Base-by-base conservation (phyloP, 2,113 vertebrate species). In the Genyomyrus donnyi region DNA sequence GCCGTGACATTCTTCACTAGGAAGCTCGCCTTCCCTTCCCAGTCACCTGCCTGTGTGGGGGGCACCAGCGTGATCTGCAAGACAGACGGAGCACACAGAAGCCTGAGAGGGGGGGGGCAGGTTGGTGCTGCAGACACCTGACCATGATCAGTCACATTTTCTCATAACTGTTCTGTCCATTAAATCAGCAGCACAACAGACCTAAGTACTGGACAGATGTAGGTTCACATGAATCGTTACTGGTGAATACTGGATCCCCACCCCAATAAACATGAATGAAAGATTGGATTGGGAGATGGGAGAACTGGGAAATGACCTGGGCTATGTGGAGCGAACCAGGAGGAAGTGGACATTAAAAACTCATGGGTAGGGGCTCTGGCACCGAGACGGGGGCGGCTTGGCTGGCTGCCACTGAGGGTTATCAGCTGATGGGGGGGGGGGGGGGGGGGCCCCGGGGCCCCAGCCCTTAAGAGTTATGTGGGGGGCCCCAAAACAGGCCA, bases 21-120 rank as follows among this genome's bases (percentile, higher is more conserved):
- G 93, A 99, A 96, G 90, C 94, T 94, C 90, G 96, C 96, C 91
- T 93, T 97, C 85, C 98, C 98, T 80, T 95, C 93, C 85, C 93
- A 89, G 88, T 98, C 94, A 88, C 97, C 97, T 13, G 94, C 93
- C 89, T 94, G 92, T 27, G 94, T 93, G 19, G 27, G 85, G 39
- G 93, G 93, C 27, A 70, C 2, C 3, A 90, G 21, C 15, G n/a
- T 92, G 50, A 96, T 52, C 96, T 96, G 83, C 89, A 88, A 74
- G 13, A 85, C 52, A 84, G 88, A 19, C 3, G 2, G 6, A 42
- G 9, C 58, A 70, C 39, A 58, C 50, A 77, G 17, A 8, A 7
- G 49, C 15, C 52, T 87, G 46, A 87, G 27, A 52, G 0, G 27
- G 11, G 45, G 8, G 9, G 10, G n/a, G 24, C 52, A 53, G 52